These are phyloP conservation scores for Pelagia noctiluca DNA, from an alignment of 30 jellyfish, hydroid and myxozoan genomes.

Conservation along the genomic window DNA sequence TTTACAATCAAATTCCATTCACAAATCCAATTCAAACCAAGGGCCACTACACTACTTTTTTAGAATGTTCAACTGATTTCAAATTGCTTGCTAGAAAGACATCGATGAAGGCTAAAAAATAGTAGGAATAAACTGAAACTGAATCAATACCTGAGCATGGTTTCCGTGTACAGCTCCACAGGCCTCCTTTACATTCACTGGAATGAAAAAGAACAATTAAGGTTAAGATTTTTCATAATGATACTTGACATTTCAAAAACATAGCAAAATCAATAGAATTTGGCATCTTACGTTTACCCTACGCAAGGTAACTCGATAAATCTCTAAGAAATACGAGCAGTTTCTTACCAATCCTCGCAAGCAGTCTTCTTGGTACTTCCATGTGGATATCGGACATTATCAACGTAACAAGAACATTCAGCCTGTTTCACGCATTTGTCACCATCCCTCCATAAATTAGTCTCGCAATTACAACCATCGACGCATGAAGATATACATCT, in stretches of 20 bases:
- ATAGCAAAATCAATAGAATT: not conserved
- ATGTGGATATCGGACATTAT: conserved; percentile 89
- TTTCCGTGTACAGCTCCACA: conserved; percentile 82
- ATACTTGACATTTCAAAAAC: too few species aligned
- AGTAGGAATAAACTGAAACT: not conserved
- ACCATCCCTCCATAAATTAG: conserved; percentile 80
- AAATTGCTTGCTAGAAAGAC: too few species aligned
- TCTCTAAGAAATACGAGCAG: too few species aligned
- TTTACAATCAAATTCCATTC: too few species aligned
- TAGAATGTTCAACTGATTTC: too few species aligned
- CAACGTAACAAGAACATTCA: conserved; percentile 90
- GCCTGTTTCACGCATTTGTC: conserved; percentile 78
- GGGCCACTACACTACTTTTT: too few species aligned
- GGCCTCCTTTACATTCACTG: conserved; percentile 93
- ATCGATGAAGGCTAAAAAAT: too few species aligned
- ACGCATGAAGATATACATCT: conserved; percentile 87
- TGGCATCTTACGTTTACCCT: too few species aligned
- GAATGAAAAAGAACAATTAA: not conserved
- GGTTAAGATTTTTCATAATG: too few species aligned
- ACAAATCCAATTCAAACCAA: too few species aligned
- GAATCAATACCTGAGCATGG: conserved; percentile 78
- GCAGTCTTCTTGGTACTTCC: conserved; percentile 70
- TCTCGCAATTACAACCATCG: conserved; percentile 97
- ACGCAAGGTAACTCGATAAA: too few species aligned
- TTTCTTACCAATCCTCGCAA: conserved; percentile 94